Conservation (phyloP, 2,797 vertebrate species). For the Balearica regulorum region DNA sequence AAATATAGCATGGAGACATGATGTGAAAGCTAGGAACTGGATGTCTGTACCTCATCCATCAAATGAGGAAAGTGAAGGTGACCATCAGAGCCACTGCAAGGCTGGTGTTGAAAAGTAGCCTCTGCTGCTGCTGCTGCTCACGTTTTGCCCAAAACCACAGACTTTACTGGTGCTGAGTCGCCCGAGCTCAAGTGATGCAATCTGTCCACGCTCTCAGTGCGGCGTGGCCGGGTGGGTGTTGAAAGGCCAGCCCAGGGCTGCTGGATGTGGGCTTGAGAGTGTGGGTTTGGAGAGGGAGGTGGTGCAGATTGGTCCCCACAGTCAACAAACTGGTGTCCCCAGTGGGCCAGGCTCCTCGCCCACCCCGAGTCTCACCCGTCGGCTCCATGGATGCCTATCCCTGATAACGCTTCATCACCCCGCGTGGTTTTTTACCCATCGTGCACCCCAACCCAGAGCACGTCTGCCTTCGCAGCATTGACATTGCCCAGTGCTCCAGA, state of each 20-base stretch:
- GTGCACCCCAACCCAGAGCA: accelerated
- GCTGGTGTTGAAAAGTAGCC: background rate
- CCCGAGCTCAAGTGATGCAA: background rate
- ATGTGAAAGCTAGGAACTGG: background rate
- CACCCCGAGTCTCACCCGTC: background rate
- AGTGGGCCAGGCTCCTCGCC: background rate
- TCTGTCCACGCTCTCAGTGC: accelerated
- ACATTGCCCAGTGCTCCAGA: background rate
- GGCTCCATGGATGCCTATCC: background rate
- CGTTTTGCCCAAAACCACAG: background rate
- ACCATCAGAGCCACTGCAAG: background rate
- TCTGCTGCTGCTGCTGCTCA: background rate
- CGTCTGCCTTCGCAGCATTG: background rate
- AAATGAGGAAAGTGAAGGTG: background rate
- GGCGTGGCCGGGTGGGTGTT: accelerated
- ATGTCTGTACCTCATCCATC: background rate
- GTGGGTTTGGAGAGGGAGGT: background rate
- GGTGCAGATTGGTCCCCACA: background rate
- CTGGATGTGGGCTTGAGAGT: background rate
- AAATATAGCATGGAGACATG: background rate
- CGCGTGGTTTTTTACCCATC: background rate
- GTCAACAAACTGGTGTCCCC: background rate
- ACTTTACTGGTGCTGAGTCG: background rate
- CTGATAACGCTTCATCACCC: background rate
- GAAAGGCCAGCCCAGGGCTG: background rate